Percentiles rank a stretch among this genome's conserved stretches.
Conservation (phyloP, 2,888 invertebrate genomes). For the Diarsia brunnea region DNA sequence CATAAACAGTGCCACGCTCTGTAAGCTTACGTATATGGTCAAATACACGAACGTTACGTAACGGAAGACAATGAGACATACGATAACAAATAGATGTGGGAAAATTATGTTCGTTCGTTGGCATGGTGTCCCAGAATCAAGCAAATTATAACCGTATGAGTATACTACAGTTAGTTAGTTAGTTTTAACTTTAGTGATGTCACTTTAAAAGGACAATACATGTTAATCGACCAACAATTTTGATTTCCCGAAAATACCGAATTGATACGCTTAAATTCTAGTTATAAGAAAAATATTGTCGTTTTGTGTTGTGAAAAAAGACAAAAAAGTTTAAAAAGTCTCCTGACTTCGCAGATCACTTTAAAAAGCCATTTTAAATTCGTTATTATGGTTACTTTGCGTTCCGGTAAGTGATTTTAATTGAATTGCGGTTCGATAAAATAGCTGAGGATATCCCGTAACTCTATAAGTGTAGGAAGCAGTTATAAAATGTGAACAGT, state of each 20-base stretch:
- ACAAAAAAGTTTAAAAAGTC: not conserved
- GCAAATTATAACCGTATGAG: not conserved
- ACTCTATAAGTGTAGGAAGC: not conserved
- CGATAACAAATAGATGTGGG: constrained; percentile 20
- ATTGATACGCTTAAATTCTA: not conserved
- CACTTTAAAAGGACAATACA: not conserved
- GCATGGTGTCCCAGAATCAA: not conserved
- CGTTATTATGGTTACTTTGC: not conserved
- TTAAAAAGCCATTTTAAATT: not conserved
- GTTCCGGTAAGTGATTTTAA: not conserved
- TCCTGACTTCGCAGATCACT: not conserved
- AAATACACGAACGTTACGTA: constrained; percentile 41
- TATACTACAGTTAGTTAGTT: not conserved
- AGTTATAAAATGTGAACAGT: not conserved
- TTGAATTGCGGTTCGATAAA: not conserved
- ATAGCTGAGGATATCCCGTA: not conserved
- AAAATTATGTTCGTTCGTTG: not conserved
- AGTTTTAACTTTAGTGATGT: not conserved
- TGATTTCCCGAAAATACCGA: not conserved
- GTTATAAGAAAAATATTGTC: not conserved
- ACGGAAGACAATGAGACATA: constrained; percentile 15
- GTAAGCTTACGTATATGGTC: constrained; percentile 29
- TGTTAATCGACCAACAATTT: not conserved
- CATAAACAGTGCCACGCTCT: not conserved
- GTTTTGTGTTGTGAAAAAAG: not conserved